Base-by-base conservation (phyloP, 2,888 invertebrate genomes). In the Hydroisotoma schaefferi region DNA sequence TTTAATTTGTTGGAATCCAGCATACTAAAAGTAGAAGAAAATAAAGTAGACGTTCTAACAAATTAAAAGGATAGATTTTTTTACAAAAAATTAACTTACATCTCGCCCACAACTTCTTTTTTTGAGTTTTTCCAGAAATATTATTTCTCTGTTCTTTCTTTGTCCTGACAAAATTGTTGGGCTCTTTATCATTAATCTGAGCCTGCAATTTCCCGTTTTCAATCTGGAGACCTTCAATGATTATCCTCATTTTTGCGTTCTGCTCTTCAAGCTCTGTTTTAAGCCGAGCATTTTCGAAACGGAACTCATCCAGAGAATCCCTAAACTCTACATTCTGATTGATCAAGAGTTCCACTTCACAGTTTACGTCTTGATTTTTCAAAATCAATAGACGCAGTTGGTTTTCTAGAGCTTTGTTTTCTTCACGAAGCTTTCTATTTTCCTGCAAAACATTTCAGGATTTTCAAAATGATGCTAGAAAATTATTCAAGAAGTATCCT, bases 191-290 rank as follows among this genome's bases (percentile, higher is more conserved):
- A 25, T 26, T 27, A 49, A 26, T 46, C 15, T 46, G 5, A 5
- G 46, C 18, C 23, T 25, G 18, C 46, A 46, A 15, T n/a, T 52
- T 33, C 8, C 18, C 22, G 20, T 52, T 52, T 29, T 52, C 52
- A 6, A 15, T 12, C 22, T 29, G 15, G 18, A 52, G 52, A 20
- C 18, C 4, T 23, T 29, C 52, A 4, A 52, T 37, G 4, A 37
- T 20, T 15, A 28, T 8, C 8, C 37, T 28, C 15, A 52, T 12
- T 20, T 33, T 29, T 3, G 29, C 8, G 23, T 52, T 52, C n/a
- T 37, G 33, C 20, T 33, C 18, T 20, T 52, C 8, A n/a, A 52
- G 52, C 22, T 20, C 3, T 33, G 4, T 5, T 52, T 22, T 29
- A 12, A 37, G 22, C 4, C 29, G 33, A 33, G 10, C 6, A 20